Conservation (phyloP, 2,113 vertebrate species). For the Burhinus oedicnemus region DNA sequence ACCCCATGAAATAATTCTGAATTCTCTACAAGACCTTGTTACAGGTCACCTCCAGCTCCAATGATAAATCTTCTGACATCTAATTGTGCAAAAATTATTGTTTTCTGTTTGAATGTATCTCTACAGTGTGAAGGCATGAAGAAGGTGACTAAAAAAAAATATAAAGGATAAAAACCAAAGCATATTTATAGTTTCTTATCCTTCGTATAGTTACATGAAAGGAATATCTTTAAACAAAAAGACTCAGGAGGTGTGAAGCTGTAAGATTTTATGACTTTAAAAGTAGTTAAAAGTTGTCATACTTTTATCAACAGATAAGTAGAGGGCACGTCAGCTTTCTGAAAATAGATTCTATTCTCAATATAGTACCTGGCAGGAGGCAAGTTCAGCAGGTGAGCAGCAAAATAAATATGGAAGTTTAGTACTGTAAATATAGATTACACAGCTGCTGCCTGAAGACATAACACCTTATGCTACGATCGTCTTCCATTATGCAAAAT, state of each 20-base stretch:
- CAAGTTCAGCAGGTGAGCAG: not conserved
- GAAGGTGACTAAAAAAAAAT: not conserved
- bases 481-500: not conserved
- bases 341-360: not conserved
- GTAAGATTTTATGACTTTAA: not conserved
- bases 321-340: not conserved
- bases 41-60: not conserved
- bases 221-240: not conserved
- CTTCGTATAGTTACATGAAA: not conserved
- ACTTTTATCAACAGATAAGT: not conserved
- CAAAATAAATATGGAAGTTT: not conserved
- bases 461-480: not conserved
- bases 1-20: not conserved
- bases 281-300: not conserved
- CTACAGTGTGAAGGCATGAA: not conserved
- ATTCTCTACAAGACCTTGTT: not conserved
- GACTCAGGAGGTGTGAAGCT: not conserved
- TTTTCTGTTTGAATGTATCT: not conserved
- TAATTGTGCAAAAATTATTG: not conserved
- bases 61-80: not conserved
- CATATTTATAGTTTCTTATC: not conserved
- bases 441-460: not conserved
- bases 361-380: not conserved
- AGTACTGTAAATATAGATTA: not conserved
- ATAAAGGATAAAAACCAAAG: not conserved